A percentile compares a stretch with the other conserved stretches of the same genome.
Conservation (phyloP, 2,888 invertebrate genomes). For the Latrodectus hesperus region DNA sequence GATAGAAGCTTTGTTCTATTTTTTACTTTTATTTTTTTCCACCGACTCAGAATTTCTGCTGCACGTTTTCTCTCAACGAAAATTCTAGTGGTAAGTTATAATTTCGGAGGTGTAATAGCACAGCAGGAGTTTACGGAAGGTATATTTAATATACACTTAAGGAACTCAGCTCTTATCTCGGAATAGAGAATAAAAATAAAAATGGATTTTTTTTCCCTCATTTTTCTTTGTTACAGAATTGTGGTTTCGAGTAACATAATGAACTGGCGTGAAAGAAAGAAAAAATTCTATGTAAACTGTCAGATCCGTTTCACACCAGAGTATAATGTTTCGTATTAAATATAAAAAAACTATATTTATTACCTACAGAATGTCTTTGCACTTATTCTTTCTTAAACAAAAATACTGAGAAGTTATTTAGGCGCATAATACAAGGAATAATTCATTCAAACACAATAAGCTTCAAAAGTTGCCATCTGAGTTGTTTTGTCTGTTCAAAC, state of each 20-base stretch:
- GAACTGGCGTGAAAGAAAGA: conserved; percentile 9
- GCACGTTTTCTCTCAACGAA: background rate
- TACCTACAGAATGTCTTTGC: too few species aligned
- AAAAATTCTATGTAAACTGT: conserved; percentile 36
- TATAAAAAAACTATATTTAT: too few species aligned
- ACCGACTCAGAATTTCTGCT: background rate
- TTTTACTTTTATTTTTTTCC: too few species aligned
- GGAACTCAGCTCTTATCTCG: conserved; percentile 21
- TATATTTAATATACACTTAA: conserved; percentile 34
- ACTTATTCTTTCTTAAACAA: too few species aligned
- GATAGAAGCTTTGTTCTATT: background rate
- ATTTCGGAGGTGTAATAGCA: conserved; percentile 42
- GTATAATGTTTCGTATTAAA: too few species aligned
- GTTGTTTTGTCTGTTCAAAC: too few species aligned
- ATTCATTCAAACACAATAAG: too few species aligned
- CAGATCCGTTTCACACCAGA: conserved; percentile 11
- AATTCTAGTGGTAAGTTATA: conserved; percentile 19
- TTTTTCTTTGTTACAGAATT: background rate
- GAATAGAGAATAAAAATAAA: background rate
- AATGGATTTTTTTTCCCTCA: background rate
- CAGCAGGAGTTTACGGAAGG: conserved; percentile 30
- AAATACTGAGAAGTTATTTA: too few species aligned
- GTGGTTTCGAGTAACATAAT: conserved; percentile 19
- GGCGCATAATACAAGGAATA: too few species aligned
- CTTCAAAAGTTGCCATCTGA: too few species aligned